Evolutionary conservation across 2,113 vertebrate genomes (phyloP), one percentile per base, ranked within the genome.

Genomic region (Meles meles): DNA sequence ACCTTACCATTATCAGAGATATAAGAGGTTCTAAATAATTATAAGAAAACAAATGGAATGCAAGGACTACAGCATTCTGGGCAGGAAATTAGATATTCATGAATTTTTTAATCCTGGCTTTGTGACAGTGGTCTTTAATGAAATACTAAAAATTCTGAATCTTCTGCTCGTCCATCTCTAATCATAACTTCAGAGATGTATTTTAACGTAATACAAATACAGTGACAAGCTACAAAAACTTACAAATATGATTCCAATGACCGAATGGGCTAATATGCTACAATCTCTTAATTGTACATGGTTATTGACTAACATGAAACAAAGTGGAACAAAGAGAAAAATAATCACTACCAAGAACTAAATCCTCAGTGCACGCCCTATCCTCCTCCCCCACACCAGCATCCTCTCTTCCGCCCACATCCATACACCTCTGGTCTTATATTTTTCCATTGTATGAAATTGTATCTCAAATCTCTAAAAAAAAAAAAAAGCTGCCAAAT

Each of bases 1-100:
- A 91, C 18, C 34, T 94, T 17, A 76, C 81, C 71, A 92, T 47
- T 10, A 81, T 84, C 82, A 82, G 84, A 84, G n/a, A 17, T 57
- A 71, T 74, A 93, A 85, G 55, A 82, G 25, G 15, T 83, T 55
- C 77, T 31, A 90, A 93, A 29, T 90, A 93, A 88, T 96, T 72
- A 85, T 49, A 59, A 79, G 80, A 77, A 92, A 92, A 76, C 52
- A 96, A 96, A 96, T 10, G 42, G 49, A 74, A 97, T 83, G 76
- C 71, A 76, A 96, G 76, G 67, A 80, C 52, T 29, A 15, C 3
- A 29, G 61, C 83, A 90, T 96, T 90, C 91, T 91, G 49, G 69
- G 93, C 25, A 97, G 71, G 69, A 97, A 79, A 74, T n/a, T 61
- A 77, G 65, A 67, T 61, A 57, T 59, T 71, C 63, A 18, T 61